phyloP scores from a whole-genome alignment of 1,140 invertebrate species.

The Brachionus paranguensis region DNA sequence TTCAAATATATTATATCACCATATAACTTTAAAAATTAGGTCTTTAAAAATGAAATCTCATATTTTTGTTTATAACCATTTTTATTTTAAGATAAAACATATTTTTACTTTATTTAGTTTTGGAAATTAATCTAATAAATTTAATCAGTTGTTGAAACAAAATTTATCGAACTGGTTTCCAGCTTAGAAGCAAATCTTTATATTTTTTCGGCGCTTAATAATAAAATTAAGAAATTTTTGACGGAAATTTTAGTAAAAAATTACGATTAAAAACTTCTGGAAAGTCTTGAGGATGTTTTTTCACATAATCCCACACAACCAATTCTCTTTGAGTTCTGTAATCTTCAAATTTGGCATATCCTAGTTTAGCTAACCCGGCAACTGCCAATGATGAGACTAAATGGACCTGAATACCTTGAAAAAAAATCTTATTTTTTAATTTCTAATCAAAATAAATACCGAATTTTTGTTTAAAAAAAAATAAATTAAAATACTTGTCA shows the following conservation, averaged over 20 bases:
- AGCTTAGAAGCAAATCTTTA: constrained; percentile 42
- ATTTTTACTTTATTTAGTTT: constrained; percentile 8
- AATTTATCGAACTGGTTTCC: constrained; percentile 42
- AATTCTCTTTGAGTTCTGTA: constrained; percentile 22
- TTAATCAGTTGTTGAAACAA: background rate
- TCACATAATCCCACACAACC: constrained; percentile 42
- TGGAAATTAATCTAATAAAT: background rate
- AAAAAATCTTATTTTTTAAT: background rate
- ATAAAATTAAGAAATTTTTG: background rate
- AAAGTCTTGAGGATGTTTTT: constrained; percentile 44
- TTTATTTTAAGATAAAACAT: background rate
- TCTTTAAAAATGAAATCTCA: too few relatives aligned
- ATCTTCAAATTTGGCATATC: constrained; percentile 12
- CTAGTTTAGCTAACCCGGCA: background rate
- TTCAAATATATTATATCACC: too few relatives aligned
- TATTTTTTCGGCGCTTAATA: constrained; percentile 43
- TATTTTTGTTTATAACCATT: background rate
- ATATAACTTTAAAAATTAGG: too few relatives aligned
- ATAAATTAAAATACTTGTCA: background rate
- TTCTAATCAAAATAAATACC: too few relatives aligned
- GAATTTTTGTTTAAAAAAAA: background rate
- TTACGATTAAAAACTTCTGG: constrained; percentile 42
- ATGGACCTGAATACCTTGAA: constrained; percentile 8
- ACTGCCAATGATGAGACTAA: background rate
- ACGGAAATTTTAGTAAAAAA: constrained; percentile 1